A percentile compares a stretch with the other conserved stretches of the same genome.
phyloP scores from a whole-genome alignment of 2,113 vertebrate species.

The Misgurnus mizolepis region DNA sequence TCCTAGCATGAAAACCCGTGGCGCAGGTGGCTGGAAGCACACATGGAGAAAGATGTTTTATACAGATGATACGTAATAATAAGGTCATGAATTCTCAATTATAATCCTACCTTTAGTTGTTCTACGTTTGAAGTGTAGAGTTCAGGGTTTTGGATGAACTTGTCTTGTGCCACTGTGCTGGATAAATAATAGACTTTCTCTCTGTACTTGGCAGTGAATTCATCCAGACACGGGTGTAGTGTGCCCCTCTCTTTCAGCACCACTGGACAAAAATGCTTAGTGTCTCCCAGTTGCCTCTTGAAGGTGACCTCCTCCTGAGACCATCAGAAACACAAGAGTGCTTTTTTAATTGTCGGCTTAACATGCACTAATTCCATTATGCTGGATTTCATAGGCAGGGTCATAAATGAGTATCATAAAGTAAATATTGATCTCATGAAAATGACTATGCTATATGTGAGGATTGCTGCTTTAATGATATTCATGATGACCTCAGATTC shows the following conservation, averaged over 20 bases:
- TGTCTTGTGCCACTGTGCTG: constrained; percentile 74
- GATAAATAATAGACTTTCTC: constrained; percentile 89
- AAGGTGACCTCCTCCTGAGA: constrained; percentile 72
- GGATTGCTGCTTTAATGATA: not conserved
- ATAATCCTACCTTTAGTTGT: constrained; percentile 79
- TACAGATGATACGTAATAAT: too few species aligned
- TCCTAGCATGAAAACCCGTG: constrained; percentile 85
- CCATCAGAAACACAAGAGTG: constrained; percentile 36
- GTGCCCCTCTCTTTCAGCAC: constrained; percentile 81
- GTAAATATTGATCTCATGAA: too few species aligned
- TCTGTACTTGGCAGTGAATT: constrained; percentile 82
- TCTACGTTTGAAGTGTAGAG: constrained; percentile 77
- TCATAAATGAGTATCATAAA: too few species aligned
- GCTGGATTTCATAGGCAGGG: too few species aligned
- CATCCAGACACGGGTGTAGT: constrained; percentile 76
- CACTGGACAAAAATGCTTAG: constrained; percentile 90
- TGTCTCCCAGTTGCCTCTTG: constrained; percentile 82
- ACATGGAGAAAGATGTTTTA: not conserved
- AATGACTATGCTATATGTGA: not conserved
- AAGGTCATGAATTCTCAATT: not conserved
- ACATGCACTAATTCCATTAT: too few species aligned
- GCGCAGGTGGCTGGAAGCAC: constrained; percentile 80
- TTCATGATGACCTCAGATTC: constrained; percentile 65
- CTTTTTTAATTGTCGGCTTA: not conserved
- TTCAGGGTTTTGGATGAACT: constrained; percentile 82